Base-by-base conservation (phyloP, 2,113 vertebrate species). In the Okapia johnstoni region DNA sequence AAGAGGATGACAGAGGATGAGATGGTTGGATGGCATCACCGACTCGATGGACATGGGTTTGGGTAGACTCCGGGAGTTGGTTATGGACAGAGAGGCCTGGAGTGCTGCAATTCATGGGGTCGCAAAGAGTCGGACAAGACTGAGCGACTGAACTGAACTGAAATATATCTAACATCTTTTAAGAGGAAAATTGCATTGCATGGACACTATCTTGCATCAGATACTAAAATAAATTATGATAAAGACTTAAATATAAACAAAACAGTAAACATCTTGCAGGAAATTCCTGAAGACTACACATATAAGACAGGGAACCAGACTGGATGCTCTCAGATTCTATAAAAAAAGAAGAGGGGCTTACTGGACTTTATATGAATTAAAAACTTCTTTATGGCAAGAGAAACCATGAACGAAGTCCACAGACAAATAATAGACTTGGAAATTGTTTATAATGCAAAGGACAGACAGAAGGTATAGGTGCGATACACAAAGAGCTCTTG, bases 211-310 rank as follows among this genome's bases (percentile, higher is more conserved):
- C 66, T 96, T 55, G 55, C 17, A 94, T 40, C 58, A 36, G 15
- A 57, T 28, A 81, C 52, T 96, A 90, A 97, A 96, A 85, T 88
- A 81, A 93, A 77, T 58, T 61, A 25, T 40, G 63, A 73, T 26
- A 40, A 91, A 96, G 58, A 88, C 26, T 90, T 83, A 96, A 61
- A 93, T 91, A 94, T 92, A 52, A 93, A 54, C 10, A 85, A 96
- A 93, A 94, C 46, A 90, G 43, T 57, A 21, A 88, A 93, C 88
- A 88, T 94, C 46, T 85, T 81, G 2, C 26, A 85, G 28, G 36
- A 88, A 91, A 76, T 85, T 80, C 30, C 36, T 89, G 54, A 60
- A 84, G 17, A 58, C 33, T 70, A 13, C 15, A 43, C 43, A 28
- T 46, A 28, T 14, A 84, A 90, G 76, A 77, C 10, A 66, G n/a